Percentiles rank a stretch among this genome's conserved stretches.
These are phyloP conservation scores for Sitophilus oryzae DNA, from an alignment of 1,140 invertebrate genomes.

Conservation along the genomic window DNA sequence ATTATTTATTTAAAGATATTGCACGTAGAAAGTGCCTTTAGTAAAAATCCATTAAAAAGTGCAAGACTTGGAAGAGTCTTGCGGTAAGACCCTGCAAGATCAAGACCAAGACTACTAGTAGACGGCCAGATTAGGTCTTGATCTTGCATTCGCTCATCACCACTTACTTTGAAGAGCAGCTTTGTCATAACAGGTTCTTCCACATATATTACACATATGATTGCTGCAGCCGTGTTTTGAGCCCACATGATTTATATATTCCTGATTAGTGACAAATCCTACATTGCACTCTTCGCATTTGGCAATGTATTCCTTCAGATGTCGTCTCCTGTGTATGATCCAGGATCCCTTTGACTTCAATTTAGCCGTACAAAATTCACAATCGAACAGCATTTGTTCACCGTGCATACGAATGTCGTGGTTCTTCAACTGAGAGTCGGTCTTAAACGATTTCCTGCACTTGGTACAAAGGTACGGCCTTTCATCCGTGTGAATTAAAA, in stretches of 20 bases:
- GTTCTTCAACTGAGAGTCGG: constrained; percentile 25
- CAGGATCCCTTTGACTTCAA: constrained; percentile 64
- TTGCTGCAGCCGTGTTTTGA: constrained; percentile 31
- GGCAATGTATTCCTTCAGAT: constrained; percentile 49
- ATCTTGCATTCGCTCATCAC: too few species aligned
- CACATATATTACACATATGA: constrained; percentile 37
- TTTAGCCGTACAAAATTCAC: constrained; percentile 46
- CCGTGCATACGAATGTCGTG: constrained; percentile 49
- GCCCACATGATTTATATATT: constrained; percentile 35
- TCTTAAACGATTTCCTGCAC: constrained; percentile 57
- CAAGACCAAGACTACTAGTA: too few species aligned
- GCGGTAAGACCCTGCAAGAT: neutral
- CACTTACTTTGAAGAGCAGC: constrained; percentile 27
- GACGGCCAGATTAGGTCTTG: too few species aligned
- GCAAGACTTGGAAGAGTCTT: too few species aligned
- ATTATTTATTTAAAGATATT: too few species aligned
- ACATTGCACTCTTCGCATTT: constrained; percentile 33
- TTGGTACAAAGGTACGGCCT: constrained; percentile 63
- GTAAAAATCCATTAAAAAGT: too few species aligned
- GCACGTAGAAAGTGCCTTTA: too few species aligned
- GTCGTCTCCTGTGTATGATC: constrained; percentile 57
- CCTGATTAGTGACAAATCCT: constrained; percentile 37
- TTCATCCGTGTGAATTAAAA: constrained; percentile 66
- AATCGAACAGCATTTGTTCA: constrained; percentile 32
- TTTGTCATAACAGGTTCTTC: constrained; percentile 32